phyloP scores from a whole-genome alignment of 2,113 vertebrate species.

The Telmatochromis sp. region DNA sequence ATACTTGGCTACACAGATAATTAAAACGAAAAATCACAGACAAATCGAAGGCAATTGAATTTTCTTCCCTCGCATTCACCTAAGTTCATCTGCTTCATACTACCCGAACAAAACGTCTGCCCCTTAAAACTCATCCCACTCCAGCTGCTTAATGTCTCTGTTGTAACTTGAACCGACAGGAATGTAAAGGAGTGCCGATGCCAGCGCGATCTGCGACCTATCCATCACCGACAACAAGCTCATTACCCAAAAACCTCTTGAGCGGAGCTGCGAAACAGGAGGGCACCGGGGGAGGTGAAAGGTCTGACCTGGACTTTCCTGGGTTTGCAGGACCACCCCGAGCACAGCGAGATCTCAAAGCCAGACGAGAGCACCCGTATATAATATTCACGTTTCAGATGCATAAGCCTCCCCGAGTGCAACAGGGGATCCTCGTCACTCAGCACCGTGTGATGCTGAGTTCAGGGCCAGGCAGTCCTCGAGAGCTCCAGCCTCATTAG shows the following conservation, averaged over 20 bases:
- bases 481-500: slow-evolving; percentile 45
- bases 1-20: not conserved
- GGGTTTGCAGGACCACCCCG: not conserved
- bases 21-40: not conserved
- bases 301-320: not conserved
- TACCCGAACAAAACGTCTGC: slow-evolving; percentile 33
- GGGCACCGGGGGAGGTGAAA: not conserved
- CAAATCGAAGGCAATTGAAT: not conserved
- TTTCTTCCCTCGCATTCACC: not conserved
- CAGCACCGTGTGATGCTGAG: not conserved
- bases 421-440: slow-evolving; percentile 46
- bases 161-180: slow-evolving; percentile 50
- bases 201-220: slow-evolving; percentile 15
- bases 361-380: not conserved
- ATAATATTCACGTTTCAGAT: not conserved
- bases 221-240: slow-evolving; percentile 57
- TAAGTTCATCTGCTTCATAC: slow-evolving; percentile 12
- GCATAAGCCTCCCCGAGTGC: not conserved
- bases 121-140: slow-evolving; percentile 30
- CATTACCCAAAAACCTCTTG: slow-evolving; percentile 46
- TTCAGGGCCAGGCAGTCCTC: slow-evolving; percentile 40
- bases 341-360: not conserved
- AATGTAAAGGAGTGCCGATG: slow-evolving; percentile 34
- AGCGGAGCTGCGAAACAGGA: not conserved
- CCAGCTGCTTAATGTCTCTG: slow-evolving; percentile 51